These are phyloP conservation scores for Lagopus muta DNA, from an alignment of 2,113 vertebrate genomes.

Conservation along the genomic window DNA sequence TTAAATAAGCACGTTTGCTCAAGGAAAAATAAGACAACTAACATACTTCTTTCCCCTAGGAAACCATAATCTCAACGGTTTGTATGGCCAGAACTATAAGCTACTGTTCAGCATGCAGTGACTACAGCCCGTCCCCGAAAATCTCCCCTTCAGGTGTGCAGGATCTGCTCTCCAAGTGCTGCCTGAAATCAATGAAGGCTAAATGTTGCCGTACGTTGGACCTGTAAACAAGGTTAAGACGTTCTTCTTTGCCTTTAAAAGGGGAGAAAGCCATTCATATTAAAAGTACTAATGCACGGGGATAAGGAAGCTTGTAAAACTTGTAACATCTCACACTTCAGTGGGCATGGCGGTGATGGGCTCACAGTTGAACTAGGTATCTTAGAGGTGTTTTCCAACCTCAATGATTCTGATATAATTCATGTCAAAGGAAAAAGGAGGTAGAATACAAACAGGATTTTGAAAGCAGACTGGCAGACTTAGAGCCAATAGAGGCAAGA, in stretches of 20 bases:
- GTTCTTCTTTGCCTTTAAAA: fast-evolving
- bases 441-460: neutral
- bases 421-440: neutral
- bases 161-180: neutral
- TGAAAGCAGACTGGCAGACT: neutral
- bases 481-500: neutral
- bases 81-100: neutral
- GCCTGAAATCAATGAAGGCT: neutral
- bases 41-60: neutral
- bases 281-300: too few species aligned
- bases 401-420: too few species aligned
- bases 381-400: too few species aligned
- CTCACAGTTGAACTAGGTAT: too few species aligned
- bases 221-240: neutral
- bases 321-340: too few species aligned
- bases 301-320: too few species aligned
- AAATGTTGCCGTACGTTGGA: neutral
- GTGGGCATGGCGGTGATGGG: too few species aligned
- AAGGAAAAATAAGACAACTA: neutral
- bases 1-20: neutral
- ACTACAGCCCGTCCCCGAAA: neutral
- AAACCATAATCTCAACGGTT: neutral
- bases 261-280: neutral
- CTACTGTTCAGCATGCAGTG: neutral
- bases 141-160: neutral